Evolutionary conservation across 2,797 vertebrate genomes (phyloP), one percentile per base, ranked within the genome.

Genomic region (Dendrocincla fuliginosa): DNA sequence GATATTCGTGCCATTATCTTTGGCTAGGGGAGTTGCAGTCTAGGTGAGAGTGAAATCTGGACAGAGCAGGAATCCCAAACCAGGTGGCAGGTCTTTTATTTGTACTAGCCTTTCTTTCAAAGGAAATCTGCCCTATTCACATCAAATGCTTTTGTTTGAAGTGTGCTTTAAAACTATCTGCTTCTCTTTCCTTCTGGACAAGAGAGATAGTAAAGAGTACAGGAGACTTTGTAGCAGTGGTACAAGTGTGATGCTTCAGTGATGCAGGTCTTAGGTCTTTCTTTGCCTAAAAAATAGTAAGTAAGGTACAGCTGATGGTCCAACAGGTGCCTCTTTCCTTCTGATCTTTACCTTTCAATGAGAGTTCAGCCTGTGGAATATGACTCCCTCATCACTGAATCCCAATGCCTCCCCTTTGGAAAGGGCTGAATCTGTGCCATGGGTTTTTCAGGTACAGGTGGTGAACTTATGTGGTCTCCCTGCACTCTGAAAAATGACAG

Each of bases 301-400:
- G 55, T 55, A 17, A 7, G 8, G 44, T 79, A 44, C 52, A 63
- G 52, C 52, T 63, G 32, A 9, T 63, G 42, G 50, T 74, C 56
- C 39, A n/a, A 19, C 19, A 63, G 39, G 3, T 87, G 44, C 35
- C 9, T 87, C 13, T 55, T 75, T 22, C 16, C 16, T 47, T 79
- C 47, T 76, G 59, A 33, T 53, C 46, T 87, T 83, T 44, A 20
- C 28, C 60, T 85, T 76, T 64, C 46, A 25, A 1, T n/a, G 28
- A n/a, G 41, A 44, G 32, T 57, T 81, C 33, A 57, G 35, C 42
- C 24, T 55, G 14, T 44, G 46, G 56, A 60, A 33, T 4, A 0
- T 4, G 5, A 24, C 16, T 83, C 18, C 1, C 47, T 75, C 6
- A 7, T 14, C 1, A 0, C 55, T 69, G 73, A 64, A 49, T 67